phyloP scores from a whole-genome alignment of 2,888 invertebrate genomes.

The Dioctria linearis region DNA sequence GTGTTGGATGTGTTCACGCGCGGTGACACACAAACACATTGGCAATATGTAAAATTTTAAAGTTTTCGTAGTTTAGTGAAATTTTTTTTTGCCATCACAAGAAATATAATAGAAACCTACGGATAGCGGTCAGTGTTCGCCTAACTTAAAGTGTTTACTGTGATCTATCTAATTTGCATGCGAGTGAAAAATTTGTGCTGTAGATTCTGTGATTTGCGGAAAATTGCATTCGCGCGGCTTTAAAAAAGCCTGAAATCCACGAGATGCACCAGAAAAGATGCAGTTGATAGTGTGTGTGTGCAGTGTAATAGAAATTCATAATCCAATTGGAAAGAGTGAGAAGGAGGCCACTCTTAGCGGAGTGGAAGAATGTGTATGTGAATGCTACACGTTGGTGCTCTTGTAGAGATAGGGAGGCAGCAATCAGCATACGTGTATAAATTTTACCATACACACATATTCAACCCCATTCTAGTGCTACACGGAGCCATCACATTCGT shows the following conservation, averaged over 20 bases:
- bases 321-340: conserved; percentile 37
- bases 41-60: conserved; percentile 60
- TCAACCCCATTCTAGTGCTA: conserved; percentile 39
- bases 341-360: background rate
- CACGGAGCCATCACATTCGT: conserved; percentile 55
- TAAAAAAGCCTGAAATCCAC: conserved; percentile 44
- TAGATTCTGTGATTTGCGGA: conserved; percentile 14
- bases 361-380: conserved; percentile 17
- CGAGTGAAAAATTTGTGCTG: conserved; percentile 33
- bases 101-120: background rate
- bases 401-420: background rate
- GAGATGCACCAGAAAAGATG: conserved; percentile 53
- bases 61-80: conserved; percentile 49
- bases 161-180: background rate
- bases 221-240: conserved; percentile 54
- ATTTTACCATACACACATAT: background rate
- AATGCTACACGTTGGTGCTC: background rate
- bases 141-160: conserved; percentile 14
- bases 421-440: conserved; percentile 32
- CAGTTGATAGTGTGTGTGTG: conserved; percentile 51
- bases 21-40: conserved; percentile 62
- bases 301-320: conserved; percentile 37
- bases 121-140: conserved; percentile 3
- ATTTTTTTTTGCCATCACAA: background rate
- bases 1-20: conserved; percentile 59